Base-by-base conservation (phyloP, 1,140 invertebrate genomes). In the Penaeus indicus region DNA sequence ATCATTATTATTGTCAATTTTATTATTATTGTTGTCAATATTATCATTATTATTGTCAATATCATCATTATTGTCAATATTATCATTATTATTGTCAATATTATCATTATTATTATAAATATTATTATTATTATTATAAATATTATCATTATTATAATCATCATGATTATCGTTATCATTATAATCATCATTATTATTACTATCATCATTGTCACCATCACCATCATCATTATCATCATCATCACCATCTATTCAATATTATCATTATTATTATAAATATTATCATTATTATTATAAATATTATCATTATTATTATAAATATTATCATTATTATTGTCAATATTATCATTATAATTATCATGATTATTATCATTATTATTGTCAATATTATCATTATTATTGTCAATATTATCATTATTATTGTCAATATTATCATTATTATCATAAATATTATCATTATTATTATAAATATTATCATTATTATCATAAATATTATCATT, bases 191-290 rank as follows among this genome's bases (percentile, higher is more conserved):
- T 38, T 38, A 1, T 38, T 42, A 42, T 42, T 42, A 4, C 5
- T 42, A 42, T 42, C 4, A 42, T 42, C 7, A 42, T 42, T 42
- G 38, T 7, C 38, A 8, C 0, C 7, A 42, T 42, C 38, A 42
- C 7, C 4, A 3, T 42, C 38, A 38, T 38, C 5, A 1, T 38
- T 38, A 1, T 5, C 5, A 38, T 5, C 38, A 42, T 42, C 38
- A 42, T 8, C 38, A 42, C 32, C 32, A 32, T 32, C 32, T 32
- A 32, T n/a, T 38, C 42, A 80, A 16, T 42, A 80, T 38, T 80
- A 80, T 27, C 54, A 80, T 32, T 42, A 38, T 80, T 80, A 80
- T 80, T 80, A 38, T 80, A 16, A 80, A 42, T 80, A 80, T 80
- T 80, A 80, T 42, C 25, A 21, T 10, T 16, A 27, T 42, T 54